Evolutionary conservation across 2,888 invertebrate species (phyloP).

Genomic region (Cheiracanthium punctorium): DNA sequence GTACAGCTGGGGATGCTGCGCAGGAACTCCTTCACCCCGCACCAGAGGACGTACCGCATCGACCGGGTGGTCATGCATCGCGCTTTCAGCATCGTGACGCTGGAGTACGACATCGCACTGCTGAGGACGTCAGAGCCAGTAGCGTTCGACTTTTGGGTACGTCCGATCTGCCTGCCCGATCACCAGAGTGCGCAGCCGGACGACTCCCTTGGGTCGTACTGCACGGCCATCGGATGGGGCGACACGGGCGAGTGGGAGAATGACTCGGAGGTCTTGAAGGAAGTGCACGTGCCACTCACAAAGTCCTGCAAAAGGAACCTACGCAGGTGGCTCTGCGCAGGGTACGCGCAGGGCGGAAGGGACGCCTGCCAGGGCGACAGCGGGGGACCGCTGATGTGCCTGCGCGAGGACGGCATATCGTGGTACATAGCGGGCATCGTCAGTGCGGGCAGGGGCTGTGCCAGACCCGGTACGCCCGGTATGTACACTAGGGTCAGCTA

Average conservation of each 20-base stretch:
- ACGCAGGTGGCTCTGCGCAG: conserved; percentile 57
- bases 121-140: conserved; percentile 30
- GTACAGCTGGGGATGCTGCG: conserved; percentile 48
- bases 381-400: conserved; percentile 66
- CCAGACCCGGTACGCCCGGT: conserved; percentile 56
- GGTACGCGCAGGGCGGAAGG: conserved; percentile 42
- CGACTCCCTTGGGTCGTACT: conserved; percentile 34
- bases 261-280: conserved; percentile 48
- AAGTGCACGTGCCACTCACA: conserved; percentile 47
- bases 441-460: conserved; percentile 64
- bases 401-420: conserved; percentile 26
- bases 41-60: conserved; percentile 44
- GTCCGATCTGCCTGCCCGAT: conserved; percentile 55
- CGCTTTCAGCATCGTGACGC: conserved; percentile 49
- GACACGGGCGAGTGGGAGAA: conserved; percentile 48
- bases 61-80: conserved; percentile 29
- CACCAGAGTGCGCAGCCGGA: not conserved
- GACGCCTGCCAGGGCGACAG: conserved; percentile 68
- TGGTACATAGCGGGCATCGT: conserved; percentile 69
- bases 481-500: conserved; percentile 64
- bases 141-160: conserved; percentile 44
- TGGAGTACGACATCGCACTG: conserved; percentile 59
- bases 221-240: conserved; percentile 65
- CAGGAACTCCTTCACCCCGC: conserved; percentile 47
- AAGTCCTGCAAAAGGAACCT: conserved; percentile 32